Evolutionary conservation across 1,140 invertebrate genomes (phyloP).

Genomic region (Oncopodura yosiiana): DNA sequence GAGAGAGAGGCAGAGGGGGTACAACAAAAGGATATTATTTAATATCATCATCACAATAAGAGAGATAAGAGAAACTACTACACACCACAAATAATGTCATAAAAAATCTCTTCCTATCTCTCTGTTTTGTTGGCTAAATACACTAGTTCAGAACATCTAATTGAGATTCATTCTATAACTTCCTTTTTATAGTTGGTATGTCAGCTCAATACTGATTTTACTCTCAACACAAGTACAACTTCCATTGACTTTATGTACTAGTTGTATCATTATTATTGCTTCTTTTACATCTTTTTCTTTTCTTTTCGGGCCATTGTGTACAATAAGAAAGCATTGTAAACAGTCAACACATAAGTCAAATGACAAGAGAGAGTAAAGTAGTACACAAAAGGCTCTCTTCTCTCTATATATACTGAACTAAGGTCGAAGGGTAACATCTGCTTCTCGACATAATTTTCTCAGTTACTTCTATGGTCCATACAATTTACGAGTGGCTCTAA

Average conservation of each 20-base stretch:
- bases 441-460: slow-evolving; percentile 10
- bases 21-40: neutral
- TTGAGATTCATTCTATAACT: neutral
- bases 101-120: neutral
- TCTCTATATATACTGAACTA: slow-evolving; percentile 2
- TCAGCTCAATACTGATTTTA: too few species aligned
- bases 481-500: slow-evolving; percentile 11
- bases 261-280: too few species aligned
- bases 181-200: neutral
- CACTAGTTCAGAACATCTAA: neutral
- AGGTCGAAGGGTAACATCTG: slow-evolving; percentile 16
- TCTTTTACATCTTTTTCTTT: too few species aligned
- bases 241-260: too few species aligned
- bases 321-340: neutral
- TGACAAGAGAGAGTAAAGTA: neutral
- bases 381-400: neutral
- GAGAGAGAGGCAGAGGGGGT: neutral
- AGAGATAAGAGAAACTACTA: neutral
- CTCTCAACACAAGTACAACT: too few species aligned
- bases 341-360: too few species aligned
- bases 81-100: neutral
- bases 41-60: neutral
- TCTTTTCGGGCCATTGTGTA: neutral
- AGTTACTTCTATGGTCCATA: slow-evolving; percentile 4
- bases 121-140: neutral